A percentile compares a stretch with the other conserved stretches of the same genome.
These are phyloP conservation scores for Hylomyscus alleni DNA, from an alignment of 2,797 vertebrate species.

Conservation along the genomic window DNA sequence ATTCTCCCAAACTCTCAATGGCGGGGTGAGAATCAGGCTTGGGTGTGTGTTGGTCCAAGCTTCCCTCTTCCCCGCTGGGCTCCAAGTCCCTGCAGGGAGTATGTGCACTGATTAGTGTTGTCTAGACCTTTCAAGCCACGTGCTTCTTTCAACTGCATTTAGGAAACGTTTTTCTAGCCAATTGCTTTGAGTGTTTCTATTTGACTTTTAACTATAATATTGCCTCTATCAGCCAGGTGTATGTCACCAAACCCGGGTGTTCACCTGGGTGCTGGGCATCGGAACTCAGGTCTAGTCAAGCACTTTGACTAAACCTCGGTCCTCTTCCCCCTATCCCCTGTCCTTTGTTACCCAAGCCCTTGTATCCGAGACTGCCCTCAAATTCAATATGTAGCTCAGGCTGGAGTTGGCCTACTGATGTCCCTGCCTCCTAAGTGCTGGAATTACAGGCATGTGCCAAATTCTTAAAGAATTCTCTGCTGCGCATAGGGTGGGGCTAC, in stretches of 20 bases:
- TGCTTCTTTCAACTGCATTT: neutral
- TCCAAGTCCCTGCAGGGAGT: neutral
- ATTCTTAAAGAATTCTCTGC: neutral
- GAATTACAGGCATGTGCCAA: neutral
- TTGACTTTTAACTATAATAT: neutral
- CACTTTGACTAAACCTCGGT: neutral
- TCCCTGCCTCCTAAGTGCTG: neutral
- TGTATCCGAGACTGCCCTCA: neutral
- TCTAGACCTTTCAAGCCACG: neutral
- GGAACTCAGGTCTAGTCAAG: neutral
- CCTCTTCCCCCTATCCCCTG: rapidly evolving
- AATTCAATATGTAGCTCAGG: neutral
- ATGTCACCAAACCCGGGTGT: neutral
- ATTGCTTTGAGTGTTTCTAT: neutral
- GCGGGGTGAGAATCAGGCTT: neutral
- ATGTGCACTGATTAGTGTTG: neutral
- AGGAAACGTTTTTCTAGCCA: neutral
- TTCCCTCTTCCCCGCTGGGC: neutral
- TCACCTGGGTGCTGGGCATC: neutral
- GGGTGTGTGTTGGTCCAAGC: neutral
- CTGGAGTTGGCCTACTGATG: neutral
- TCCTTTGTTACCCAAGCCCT: neutral
- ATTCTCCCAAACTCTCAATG: neutral
- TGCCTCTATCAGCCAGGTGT: neutral
- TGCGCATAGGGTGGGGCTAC: neutral